Percentiles rank a stretch among this genome's conserved stretches.
phyloP scores from a whole-genome alignment of 2,797 vertebrate species.

The Rhynchonycteris naso region DNA sequence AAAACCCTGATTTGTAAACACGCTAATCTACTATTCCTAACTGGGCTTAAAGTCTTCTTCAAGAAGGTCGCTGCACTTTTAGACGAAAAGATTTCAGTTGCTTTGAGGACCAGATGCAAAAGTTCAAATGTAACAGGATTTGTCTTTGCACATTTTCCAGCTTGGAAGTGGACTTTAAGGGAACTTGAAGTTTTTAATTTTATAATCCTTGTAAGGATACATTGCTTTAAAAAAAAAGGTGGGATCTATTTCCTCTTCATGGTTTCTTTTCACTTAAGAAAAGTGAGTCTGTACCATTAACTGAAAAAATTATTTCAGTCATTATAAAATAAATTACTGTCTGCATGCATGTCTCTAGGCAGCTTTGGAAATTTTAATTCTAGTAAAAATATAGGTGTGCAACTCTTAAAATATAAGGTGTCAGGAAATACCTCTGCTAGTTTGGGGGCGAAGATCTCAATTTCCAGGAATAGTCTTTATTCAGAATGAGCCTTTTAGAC shows the following conservation, averaged over 20 bases:
- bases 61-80: conserved; percentile 10
- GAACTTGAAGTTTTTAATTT: conserved; percentile 17
- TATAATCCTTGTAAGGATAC: not conserved
- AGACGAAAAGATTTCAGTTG: not conserved
- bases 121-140: not conserved
- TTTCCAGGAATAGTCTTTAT: not conserved
- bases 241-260: not conserved
- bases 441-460: not conserved
- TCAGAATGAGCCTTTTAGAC: not conserved
- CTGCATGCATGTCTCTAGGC: not conserved
- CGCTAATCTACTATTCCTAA: not conserved
- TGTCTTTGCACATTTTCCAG: not conserved
- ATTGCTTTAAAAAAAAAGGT: not conserved
- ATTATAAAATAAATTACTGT: not conserved
- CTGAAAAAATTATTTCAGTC: not conserved
- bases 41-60: not conserved
- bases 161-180: conserved; percentile 13
- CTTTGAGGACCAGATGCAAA: not conserved
- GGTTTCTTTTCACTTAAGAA: not conserved
- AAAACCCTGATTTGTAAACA: conserved; percentile 21
- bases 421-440: not conserved
- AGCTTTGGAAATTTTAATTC: not conserved
- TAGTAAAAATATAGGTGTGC: not conserved
- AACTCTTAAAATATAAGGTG: not conserved
- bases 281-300: not conserved